phyloP scores from a whole-genome alignment of 2,797 vertebrate genomes.

The Apogon talboti region DNA sequence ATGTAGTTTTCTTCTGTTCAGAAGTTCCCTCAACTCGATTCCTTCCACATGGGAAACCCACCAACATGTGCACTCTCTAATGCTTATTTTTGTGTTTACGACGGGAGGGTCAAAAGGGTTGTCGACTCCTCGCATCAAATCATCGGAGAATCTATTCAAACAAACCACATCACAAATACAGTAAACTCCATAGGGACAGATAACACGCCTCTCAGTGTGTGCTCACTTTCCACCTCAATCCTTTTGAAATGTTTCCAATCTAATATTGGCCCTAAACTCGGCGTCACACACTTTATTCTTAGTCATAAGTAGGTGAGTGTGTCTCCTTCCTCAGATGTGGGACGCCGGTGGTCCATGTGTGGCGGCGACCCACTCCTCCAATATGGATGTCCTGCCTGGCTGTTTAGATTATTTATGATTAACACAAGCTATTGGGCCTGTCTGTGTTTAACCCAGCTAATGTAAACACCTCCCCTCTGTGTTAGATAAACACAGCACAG shows the following conservation, averaged over 20 bases:
- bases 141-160: conserved; percentile 63
- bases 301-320: conserved; percentile 6
- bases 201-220: conserved; percentile 44
- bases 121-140: conserved; percentile 44
- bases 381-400: conserved; percentile 41
- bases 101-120: conserved; percentile 53
- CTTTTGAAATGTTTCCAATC: conserved; percentile 38
- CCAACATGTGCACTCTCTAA: conserved; percentile 26
- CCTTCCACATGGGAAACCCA: conserved; percentile 67
- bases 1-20: conserved; percentile 9
- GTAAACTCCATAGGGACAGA: conserved; percentile 41
- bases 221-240: conserved; percentile 33
- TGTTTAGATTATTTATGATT: conserved; percentile 82
- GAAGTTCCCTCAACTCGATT: conserved; percentile 40
- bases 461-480: conserved; percentile 74
- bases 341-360: conserved; percentile 40
- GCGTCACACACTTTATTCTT: neutral
- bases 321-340: conserved; percentile 20
- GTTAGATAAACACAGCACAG: conserved; percentile 73
- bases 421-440: conserved; percentile 69
- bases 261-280: conserved; percentile 22
- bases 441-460: conserved; percentile 74
- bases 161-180: conserved; percentile 61
- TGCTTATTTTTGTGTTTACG: conserved; percentile 71
- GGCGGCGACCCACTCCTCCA: conserved; percentile 32